These are phyloP conservation scores for Hydrotaea diabolus DNA, from an alignment of 2,888 invertebrate species.

Conservation along the genomic window DNA sequence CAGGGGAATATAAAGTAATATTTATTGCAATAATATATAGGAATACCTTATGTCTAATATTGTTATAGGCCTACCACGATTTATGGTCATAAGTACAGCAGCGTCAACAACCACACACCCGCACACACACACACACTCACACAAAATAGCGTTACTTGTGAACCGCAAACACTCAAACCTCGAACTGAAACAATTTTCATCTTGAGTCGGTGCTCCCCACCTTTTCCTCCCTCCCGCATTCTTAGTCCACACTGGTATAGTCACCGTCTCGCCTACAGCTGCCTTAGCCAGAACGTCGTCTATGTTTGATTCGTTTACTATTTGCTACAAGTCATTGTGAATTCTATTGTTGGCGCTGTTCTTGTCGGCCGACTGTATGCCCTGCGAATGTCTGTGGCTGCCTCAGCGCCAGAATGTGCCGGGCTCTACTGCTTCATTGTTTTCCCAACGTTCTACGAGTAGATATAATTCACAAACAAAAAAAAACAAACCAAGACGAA, in stretches of 20 bases:
- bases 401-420: slow-evolving; percentile 1
- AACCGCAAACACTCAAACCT: neutral
- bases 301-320: slow-evolving; percentile 29
- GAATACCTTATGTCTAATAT: slow-evolving; percentile 40
- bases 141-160: slow-evolving; percentile 15
- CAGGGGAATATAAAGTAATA: slow-evolving; percentile 31
- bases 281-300: neutral
- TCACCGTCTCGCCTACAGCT: neutral
- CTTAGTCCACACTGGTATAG: neutral
- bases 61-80: slow-evolving; percentile 48
- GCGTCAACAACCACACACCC: too few species aligned
- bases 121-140: neutral
- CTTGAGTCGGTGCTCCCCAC: slow-evolving; percentile 1
- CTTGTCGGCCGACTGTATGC: neutral
- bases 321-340: slow-evolving; percentile 38
- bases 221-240: neutral
- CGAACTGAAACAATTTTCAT: slow-evolving; percentile 26
- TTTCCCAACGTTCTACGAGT: neutral
- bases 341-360: slow-evolving; percentile 9
- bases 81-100: slow-evolving; percentile 39
- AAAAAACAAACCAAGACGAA: neutral
- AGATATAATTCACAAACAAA: slow-evolving; percentile 28
- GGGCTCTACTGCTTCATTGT: slow-evolving; percentile 1
- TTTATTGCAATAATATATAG: slow-evolving; percentile 18
- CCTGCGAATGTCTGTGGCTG: slow-evolving; percentile 22